Evolutionary conservation across 1,140 invertebrate genomes (phyloP), one percentile per base, ranked within the genome.

Genomic region (Zaprionus africanus): DNA sequence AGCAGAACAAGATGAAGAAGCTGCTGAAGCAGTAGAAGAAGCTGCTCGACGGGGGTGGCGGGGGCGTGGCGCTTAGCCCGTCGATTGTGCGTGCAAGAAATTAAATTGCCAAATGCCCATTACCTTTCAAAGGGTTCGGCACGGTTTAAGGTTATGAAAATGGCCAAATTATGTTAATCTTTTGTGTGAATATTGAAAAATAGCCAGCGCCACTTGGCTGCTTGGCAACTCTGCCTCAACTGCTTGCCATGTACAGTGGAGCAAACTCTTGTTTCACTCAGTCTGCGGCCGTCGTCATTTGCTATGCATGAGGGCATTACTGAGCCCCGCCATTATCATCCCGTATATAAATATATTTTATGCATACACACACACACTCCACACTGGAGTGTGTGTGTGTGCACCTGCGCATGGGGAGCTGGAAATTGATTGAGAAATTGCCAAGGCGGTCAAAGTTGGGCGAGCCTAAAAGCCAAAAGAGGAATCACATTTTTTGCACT

Each of bases 71-170:
- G 82, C 82, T 68, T 76, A 61, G 66, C 53, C 75, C 79, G 82
- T 90, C 85, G 82, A 90, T 90, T 90, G 86, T 90, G 85, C 85
- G 85, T 90, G 85, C 79, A 78, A 80, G 79, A 90, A 90, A 90
- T 90, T 90, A 90, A 90, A 90, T 85, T 82, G 85, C 86, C 85
- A 90, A 90, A 81, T 90, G 85, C 69, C 86, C 85, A 82, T 90
- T 82, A 90, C 78, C 71, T 81, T 68, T 56, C 71, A 70, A 90
- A 82, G 82, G 83, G 85, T 90, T 90, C 76, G 82, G 76, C 43
- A 66, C 62, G 85, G 62, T 71, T 57, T 79, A 69, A 78, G 81
- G 84, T 81, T 87, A 85, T 88, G 85, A 77, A 82, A 90, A 90
- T 85, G 53, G 76, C 67, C 79, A 85, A 79, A 90, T 90, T 90